Base-by-base conservation (phyloP, 2,888 invertebrate species). In the Apodemia hepburni region DNA sequence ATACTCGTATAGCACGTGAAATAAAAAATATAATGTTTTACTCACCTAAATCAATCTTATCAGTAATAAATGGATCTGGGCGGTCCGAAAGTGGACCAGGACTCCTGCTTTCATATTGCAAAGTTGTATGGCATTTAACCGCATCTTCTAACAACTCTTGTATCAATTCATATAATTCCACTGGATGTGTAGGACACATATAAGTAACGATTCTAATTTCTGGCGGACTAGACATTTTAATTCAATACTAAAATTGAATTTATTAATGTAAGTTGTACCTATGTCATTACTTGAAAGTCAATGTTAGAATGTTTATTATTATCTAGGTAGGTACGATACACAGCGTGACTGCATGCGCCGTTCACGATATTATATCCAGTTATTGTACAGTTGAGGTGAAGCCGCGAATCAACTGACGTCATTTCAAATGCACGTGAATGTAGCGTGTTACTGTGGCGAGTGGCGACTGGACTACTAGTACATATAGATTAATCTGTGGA, bases 111-210 rank as follows among this genome's bases (percentile, higher is more conserved):
- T 94, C 94, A 74, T 93, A 93, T 63, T 93, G 89, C 49, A 94
- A 80, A 27, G 86, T 89, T 1, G 92, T 80, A 68, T 92, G 83
- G 67, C 90, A 86, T 49, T 84, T 82, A 58, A 93, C 71, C 7
- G 86, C 78, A 38, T 89, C 82, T 73, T 94, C 94, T 66, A 94
- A 74, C 65, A 93, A 84, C 62, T 92, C 87, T 74, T 93, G 71
- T 51, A 94, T 82, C 65, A 90, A 78, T 75, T 94, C 93, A 77
- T 93, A 94, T 58, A 93, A 75, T 72, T 93, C 92, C 54, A 94
- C 91, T 6, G 94, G 94, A 68, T 93, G 90, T 59, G 93, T 92
- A 15, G 94, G 94, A 69, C 93, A 92, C 91, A 94, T 91, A 74
- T 93, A 94, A 0, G 94, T 94, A 67, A 92, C 86, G 58, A 94